Percentiles rank a stretch among this genome's conserved stretches.
Conservation (phyloP, 2,888 invertebrate genomes). For the Metellina segmentata region DNA sequence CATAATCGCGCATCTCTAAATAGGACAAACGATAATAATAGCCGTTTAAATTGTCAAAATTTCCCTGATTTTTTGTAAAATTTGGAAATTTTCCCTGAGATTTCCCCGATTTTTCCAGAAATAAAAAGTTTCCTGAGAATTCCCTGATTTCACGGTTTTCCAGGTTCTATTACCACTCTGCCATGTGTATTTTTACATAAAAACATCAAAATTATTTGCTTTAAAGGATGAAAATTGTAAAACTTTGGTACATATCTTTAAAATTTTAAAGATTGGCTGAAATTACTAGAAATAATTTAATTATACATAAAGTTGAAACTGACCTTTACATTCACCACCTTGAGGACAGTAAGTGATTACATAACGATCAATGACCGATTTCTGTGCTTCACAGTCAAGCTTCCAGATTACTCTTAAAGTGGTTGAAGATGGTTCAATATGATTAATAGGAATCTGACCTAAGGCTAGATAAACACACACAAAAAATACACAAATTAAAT, state of each 20-base stretch:
- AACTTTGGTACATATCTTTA: neutral
- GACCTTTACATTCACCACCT: conserved; percentile 44
- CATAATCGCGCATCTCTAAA: too few relatives aligned
- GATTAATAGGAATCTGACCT: conserved; percentile 65
- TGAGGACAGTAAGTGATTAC: conserved; percentile 66
- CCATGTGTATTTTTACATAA: neutral
- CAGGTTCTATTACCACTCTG: too few relatives aligned
- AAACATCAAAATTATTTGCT: neutral
- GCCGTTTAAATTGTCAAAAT: too few relatives aligned
- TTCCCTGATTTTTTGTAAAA: too few relatives aligned
- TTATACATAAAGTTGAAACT: neutral
- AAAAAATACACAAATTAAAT: neutral
- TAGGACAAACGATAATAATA: too few relatives aligned
- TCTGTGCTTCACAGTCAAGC: conserved; percentile 75
- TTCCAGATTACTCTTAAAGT: conserved; percentile 69
- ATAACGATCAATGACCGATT: conserved; percentile 69
- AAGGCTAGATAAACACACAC: conserved; percentile 40
- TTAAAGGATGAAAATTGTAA: neutral
- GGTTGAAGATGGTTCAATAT: conserved; percentile 48
- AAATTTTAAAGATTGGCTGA: neutral
- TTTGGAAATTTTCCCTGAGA: too few relatives aligned
- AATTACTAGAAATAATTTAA: neutral
- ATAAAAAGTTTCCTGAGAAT: too few relatives aligned
- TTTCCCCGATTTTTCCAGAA: too few relatives aligned
- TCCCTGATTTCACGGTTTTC: too few relatives aligned